Percentiles rank a stretch among this genome's conserved stretches.
phyloP scores from a whole-genome alignment of 2,113 vertebrate species.

The Silurus glanis region DNA sequence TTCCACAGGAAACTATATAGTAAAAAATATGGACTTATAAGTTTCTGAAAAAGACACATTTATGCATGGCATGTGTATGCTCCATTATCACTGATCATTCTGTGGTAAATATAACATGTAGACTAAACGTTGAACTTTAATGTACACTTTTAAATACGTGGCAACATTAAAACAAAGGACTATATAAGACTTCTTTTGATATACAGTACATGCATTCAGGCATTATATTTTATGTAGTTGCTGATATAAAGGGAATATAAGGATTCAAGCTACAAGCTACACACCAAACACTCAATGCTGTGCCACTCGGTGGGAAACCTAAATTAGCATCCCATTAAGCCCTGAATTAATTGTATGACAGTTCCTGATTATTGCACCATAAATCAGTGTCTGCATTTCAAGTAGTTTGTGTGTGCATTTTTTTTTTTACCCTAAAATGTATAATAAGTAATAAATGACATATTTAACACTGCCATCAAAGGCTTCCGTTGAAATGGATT shows the following conservation, averaged over 20 bases:
- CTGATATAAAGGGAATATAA: neutral
- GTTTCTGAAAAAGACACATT: neutral
- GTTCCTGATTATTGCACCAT: slow-evolving; percentile 14
- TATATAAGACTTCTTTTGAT: neutral
- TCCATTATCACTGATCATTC: neutral
- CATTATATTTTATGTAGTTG: too few relatives aligned
- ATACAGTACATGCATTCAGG: too few relatives aligned
- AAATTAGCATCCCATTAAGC: slow-evolving; percentile 1
- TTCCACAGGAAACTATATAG: neutral
- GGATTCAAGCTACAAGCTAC: neutral
- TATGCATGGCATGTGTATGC: neutral
- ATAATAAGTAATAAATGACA: neutral
- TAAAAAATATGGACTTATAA: neutral
- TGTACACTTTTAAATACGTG: neutral
- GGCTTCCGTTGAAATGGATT: neutral
- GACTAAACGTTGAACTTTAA: neutral
- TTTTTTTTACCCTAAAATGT: neutral
- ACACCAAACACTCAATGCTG: neutral
- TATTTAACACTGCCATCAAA: slow-evolving; percentile 5
- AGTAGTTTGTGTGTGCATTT: neutral
- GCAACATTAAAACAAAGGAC: neutral
- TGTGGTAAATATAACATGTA: neutral
- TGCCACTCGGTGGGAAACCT: neutral
- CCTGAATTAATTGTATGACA: slow-evolving; percentile 9
- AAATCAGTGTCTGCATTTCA: slow-evolving; percentile 22